These are phyloP conservation scores for Oreotrochilus melanogaster DNA, from an alignment of 2,113 vertebrate species.

Conservation along the genomic window DNA sequence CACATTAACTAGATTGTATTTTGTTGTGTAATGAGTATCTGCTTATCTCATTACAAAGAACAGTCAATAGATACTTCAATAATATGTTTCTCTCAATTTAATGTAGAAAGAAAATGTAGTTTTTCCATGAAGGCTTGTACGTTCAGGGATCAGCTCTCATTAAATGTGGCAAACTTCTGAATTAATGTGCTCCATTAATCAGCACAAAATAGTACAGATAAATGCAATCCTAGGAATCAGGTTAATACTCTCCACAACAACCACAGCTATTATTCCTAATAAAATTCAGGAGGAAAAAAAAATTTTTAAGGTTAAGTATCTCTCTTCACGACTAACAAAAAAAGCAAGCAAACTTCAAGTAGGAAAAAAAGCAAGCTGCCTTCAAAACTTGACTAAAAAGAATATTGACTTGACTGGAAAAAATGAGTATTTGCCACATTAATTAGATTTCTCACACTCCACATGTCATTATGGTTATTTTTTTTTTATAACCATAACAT, in stretches of 20 bases:
- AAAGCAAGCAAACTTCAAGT: neutral
- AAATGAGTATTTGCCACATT: neutral
- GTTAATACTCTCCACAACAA: neutral
- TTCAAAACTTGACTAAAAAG: neutral
- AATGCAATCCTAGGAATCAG: neutral
- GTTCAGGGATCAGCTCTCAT: neutral
- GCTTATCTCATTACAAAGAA: constrained; percentile 2
- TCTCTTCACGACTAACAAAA: neutral
- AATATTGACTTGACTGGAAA: neutral
- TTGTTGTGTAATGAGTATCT: constrained; percentile 16
- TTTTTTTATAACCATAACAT: neutral
- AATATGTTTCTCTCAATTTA: neutral
- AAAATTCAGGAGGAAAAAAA: neutral
- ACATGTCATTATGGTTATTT: neutral
- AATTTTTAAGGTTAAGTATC: neutral
- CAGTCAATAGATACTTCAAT: neutral
- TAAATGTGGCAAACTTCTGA: neutral
- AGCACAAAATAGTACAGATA: neutral
- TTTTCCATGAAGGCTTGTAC: neutral
- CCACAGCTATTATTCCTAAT: neutral
- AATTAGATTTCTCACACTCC: neutral
- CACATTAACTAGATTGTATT: constrained; percentile 44
- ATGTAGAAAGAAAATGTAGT: neutral
- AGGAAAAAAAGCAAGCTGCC: neutral
- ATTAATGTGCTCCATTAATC: neutral